Base-by-base conservation (phyloP, 2,113 vertebrate genomes). In the Saguinus midas region DNA sequence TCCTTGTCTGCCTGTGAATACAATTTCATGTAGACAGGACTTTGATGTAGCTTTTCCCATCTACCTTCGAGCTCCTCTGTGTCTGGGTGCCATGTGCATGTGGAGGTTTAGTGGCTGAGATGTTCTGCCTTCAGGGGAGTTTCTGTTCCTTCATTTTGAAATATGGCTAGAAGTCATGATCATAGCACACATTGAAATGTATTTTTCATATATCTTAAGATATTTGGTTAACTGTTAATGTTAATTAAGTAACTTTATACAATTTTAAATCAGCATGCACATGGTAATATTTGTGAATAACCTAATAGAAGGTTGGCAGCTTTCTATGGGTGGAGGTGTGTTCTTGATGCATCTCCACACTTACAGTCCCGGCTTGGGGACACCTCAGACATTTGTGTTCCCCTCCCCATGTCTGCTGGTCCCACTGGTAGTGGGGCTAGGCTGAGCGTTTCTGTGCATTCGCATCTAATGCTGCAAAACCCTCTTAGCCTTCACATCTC, bases 61-160 rank as follows among this genome's bases (percentile, higher is more conserved):
- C 45, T 13, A 8, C 18, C 6, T 35, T 9, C 3, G 0, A 11
- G 6, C 6, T 8, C n/a, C 68, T 73, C 25, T 0, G 9, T 16
- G 35, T 48, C 40, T 70, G 48, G 37, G 48, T 58, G 25, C 48
- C 6, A 9, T 14, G 6, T 40, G 13, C n/a, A 9, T 40, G 8
- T 13, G 35, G 27, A 6, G 70, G 3, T 45, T 20, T 76, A 27
- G 32, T n/a, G 32, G 43, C 58, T 18, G 13, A 32, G 48, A 43
- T 25, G 3, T 40, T 72, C 23, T 12, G 3, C 43, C 64, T 68
- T 84, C 4, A 0, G 80, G 52, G 23, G 57, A 48, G 50, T 37
- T 48, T 43, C 6, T 8, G 29, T 55, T 76, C 50, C 57, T 79
- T 96, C 25, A 0, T 68, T 90, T 82, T 85, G 45, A 97, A 84